Evolutionary conservation across 2,113 vertebrate species (phyloP), one percentile per base, ranked within the genome.

Genomic region (Condylura cristata): DNA sequence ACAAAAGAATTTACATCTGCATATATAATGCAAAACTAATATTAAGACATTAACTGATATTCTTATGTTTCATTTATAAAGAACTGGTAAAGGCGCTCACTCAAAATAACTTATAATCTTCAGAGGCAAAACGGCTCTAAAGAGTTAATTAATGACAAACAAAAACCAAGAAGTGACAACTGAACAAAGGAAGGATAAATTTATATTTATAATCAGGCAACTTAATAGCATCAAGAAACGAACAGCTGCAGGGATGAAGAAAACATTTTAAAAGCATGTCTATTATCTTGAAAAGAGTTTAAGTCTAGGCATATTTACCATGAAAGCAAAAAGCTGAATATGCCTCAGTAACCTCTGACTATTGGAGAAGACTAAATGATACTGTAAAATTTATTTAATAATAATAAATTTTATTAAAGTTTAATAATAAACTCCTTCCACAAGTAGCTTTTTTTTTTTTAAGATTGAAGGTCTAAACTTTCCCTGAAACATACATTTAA

Each of bases 361-460:
- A 39, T 34, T 10, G 76, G 7, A 75, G 90, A 93, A 78, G 78
- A 26, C 39, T 78, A 63, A 58, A 53, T 89, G 70, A 80, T 11
- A 61, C 1, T 37, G 1, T 6, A 66, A 74, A 84, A 83, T 92
- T 74, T 72, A 93, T 20, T 65, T 95, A 92, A 71, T 58, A 79
- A 22, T 51, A 92, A 60, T n/a, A n/a, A n/a, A n/a, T n/a, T n/a
- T n/a, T n/a, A n/a, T n/a, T n/a, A n/a, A n/a, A n/a, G n/a, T n/a
- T n/a, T n/a, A n/a, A n/a, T 53, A 87, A 96, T 12, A 90, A 26
- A 95, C 81, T 39, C 32, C n/a, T 11, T 90, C 41, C 83, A 66
- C 44, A 93, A 72, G 39, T 58, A 84, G 87, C 74, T n/a, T 14
- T 24, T 89, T 79, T n/a, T 14, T 24, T 89, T 88, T 87, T 78